A percentile compares a stretch with the other conserved stretches of the same genome.
Conservation (phyloP, 2,888 invertebrate genomes). For the Thyatira batis region DNA sequence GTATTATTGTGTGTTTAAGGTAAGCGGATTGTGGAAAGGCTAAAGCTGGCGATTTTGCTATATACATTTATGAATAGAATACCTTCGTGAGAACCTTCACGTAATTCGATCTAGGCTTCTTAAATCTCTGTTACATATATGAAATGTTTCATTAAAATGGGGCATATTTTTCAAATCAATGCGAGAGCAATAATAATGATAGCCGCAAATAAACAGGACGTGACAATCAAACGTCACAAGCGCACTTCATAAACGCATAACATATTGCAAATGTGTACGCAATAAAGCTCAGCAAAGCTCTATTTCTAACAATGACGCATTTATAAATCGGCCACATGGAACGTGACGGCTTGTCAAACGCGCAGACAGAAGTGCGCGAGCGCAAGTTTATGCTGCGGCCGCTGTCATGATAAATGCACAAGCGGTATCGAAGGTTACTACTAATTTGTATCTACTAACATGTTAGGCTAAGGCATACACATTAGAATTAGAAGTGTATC, state of each 20-base stretch:
- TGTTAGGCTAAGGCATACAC: neutral
- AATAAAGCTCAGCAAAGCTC: constrained; percentile 14
- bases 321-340: constrained; percentile 24
- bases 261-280: constrained; percentile 9
- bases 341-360: constrained; percentile 30
- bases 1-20: constrained; percentile 3
- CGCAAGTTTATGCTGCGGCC: constrained; percentile 9
- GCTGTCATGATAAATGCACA: neutral
- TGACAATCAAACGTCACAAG: constrained; percentile 2
- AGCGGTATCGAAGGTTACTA: neutral
- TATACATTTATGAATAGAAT: neutral
- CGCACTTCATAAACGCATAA: constrained; percentile 4
- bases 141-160: too few species aligned
- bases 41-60: neutral
- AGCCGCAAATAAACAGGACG: neutral
- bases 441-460: neutral
- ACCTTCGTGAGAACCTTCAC: neutral
- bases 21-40: neutral
- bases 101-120: neutral
- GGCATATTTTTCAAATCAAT: neutral
- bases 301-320: constrained; percentile 27
- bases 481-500: neutral
- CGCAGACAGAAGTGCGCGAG: constrained; percentile 17
- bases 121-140: too few species aligned
- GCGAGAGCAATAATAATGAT: neutral